Base-by-base conservation (phyloP, 2,888 invertebrate genomes). In the Tetheella fluctuosa region DNA sequence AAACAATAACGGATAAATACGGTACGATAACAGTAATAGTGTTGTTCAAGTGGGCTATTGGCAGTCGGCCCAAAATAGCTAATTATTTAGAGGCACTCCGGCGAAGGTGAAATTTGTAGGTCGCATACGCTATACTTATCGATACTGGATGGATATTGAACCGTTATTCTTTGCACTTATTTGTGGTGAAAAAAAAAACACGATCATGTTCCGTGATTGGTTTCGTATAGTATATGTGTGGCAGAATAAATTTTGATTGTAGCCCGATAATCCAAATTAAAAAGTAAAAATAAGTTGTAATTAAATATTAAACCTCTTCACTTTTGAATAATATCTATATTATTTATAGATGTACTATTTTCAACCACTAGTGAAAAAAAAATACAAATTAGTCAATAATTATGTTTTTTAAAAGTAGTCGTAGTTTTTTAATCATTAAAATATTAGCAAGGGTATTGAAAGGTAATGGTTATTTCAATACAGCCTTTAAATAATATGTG, bases 131-230 rank as follows among this genome's bases (percentile, higher is more conserved):
- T 71, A 60, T 64, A 63, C 60, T 68, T 69, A 66, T 71, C 62
- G 62, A 61, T 61, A 56, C 58, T 65, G 60, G 65, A 72, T 71
- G 73, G 75, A 77, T 65, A 61, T 42, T 57, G 25, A 54, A 65
- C 81, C 74, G 81, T 80, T 80, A 74, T 25, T 23, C 68, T 64
- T 39, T 48, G 55, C 61, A 72, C 73, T 71, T 75, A 73, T 74
- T 76, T 77, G 69, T 67, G 61, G 59, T 39, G n/a, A 39, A 63
- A 66, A 68, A 52, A 48, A 48, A 20, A 42, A n/a, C 17, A 10
- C 7, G n/a, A 48, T 20, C 48, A 48, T 48, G 48, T 2, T 20
- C 20, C 20, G 48, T 48, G 20, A 48, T 48, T 20, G 48, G 48
- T 48, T 48, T 48, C 2, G 10, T 20, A 20, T n/a, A n/a, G n/a